Evolutionary conservation across 2,113 vertebrate species (phyloP).

Genomic region (Progne subis): DNA sequence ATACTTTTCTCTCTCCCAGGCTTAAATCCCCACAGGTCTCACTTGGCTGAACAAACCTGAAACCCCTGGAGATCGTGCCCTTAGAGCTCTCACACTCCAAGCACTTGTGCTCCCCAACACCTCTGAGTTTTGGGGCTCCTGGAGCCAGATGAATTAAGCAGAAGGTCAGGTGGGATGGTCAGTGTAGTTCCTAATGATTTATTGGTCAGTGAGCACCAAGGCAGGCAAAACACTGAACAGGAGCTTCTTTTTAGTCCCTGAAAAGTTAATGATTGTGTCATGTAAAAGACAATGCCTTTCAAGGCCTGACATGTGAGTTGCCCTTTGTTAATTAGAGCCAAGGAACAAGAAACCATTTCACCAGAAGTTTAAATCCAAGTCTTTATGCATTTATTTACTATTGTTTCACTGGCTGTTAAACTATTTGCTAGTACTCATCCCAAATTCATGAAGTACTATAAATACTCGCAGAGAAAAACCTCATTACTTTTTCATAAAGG

Average conservation of each 20-base stretch:
- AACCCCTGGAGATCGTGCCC: background rate
- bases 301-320: background rate
- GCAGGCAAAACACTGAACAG: background rate
- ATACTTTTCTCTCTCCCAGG: background rate
- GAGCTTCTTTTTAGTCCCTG: background rate
- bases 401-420: conserved; percentile 30
- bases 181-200: background rate
- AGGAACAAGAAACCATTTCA: background rate
- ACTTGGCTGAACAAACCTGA: background rate
- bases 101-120: background rate
- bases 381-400: conserved; percentile 26
- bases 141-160: background rate
- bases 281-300: background rate
- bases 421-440: conserved; percentile 41
- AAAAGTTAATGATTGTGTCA: background rate
- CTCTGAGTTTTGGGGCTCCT: background rate
- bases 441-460: conserved; percentile 64
- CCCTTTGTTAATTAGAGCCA: background rate
- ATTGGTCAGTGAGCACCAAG: background rate
- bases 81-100: background rate
- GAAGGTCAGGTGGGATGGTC: background rate
- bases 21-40: background rate
- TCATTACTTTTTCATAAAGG: conserved; percentile 56
- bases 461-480: conserved; percentile 12
- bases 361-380: background rate